phyloP scores from a whole-genome alignment of 37 sponge, comb jelly and placozoan species.

The Theonella swinhoei region DNA sequence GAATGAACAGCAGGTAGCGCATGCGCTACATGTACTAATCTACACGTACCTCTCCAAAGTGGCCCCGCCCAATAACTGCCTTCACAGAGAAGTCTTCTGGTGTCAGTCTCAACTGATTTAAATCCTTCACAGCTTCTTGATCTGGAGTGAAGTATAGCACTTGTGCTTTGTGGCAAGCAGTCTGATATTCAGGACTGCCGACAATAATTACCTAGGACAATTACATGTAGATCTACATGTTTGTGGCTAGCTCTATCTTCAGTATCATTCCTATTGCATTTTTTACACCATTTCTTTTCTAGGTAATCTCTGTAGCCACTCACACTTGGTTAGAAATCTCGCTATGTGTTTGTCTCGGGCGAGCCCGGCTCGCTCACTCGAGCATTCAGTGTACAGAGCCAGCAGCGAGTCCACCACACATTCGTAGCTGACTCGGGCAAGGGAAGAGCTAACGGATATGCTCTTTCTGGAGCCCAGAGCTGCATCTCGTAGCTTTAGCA shows the following conservation, averaged over 20 bases:
- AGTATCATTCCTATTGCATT: no score
- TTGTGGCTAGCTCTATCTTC: no score
- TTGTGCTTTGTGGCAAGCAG: no score
- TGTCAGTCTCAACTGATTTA: conserved; percentile 70
- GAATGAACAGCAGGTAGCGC: no score
- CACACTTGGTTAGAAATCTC: conserved; percentile 62
- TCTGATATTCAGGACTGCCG: background rate
- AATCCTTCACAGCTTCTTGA: conserved; percentile 53
- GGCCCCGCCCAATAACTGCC: conserved; percentile 90
- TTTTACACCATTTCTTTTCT: no score
- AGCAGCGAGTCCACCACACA: conserved; percentile 59
- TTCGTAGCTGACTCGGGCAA: conserved; percentile 57
- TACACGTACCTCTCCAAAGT: conserved; percentile 97
- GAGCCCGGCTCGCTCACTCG: conserved; percentile 3
- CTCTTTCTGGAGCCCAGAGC: conserved; percentile 41
- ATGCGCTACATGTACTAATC: background rate
- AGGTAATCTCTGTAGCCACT: no score
- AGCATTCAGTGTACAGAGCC: conserved; percentile 62
- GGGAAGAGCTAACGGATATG: conserved; percentile 19
- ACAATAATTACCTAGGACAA: background rate
- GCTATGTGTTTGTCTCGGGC: conserved; percentile 47
- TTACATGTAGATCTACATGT: no score
- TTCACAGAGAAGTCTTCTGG: conserved; percentile 85
- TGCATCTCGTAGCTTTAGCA: conserved; percentile 39
- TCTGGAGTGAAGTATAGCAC: conserved; percentile 27